Percentiles rank a stretch among this genome's conserved stretches.
Conservation (phyloP, 2,113 vertebrate genomes). For the Trichomycterus rosablanca region DNA sequence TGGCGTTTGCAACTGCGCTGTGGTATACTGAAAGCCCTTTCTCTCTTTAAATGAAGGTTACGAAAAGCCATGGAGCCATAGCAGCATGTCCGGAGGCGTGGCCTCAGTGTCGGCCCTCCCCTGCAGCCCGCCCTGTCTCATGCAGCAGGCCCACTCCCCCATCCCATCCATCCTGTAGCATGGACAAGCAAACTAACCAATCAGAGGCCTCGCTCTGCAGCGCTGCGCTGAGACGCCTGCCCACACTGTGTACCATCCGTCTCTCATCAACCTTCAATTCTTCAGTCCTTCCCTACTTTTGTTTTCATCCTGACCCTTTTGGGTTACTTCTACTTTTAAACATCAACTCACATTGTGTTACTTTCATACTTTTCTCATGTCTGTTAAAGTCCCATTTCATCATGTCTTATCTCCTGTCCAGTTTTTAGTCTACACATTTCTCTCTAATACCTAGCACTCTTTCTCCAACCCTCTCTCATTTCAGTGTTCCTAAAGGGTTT, state of each 20-base stretch:
- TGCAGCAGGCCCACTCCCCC: conserved; percentile 84
- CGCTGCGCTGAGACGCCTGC: conserved; percentile 41
- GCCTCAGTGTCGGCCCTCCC: conserved; percentile 79
- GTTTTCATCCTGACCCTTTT: conserved; percentile 48
- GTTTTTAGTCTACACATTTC: conserved; percentile 45
- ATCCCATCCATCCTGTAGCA: conserved; percentile 85
- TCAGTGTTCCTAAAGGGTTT: too few species aligned
- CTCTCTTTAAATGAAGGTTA: conserved; percentile 86
- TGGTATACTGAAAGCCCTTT: conserved; percentile 82
- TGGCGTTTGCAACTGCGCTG: conserved; percentile 63
- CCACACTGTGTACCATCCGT: conserved; percentile 44
- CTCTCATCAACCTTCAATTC: conserved; percentile 38
- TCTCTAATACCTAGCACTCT: background rate
- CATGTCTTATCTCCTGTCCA: conserved; percentile 45
- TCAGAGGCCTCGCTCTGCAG: conserved; percentile 63
- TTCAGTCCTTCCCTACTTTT: conserved; percentile 42
- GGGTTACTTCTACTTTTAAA: conserved; percentile 42
- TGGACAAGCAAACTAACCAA: conserved; percentile 72
- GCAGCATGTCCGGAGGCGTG: conserved; percentile 79
- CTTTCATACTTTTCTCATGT: conserved; percentile 41
- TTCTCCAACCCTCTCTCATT: too few species aligned
- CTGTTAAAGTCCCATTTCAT: conserved; percentile 43
- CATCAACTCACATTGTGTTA: conserved; percentile 35
- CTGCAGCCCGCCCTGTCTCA: conserved; percentile 83
- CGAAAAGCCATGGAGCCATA: conserved; percentile 85